Conservation (phyloP, 2,113 vertebrate species). For the Vireo altiloquus region DNA sequence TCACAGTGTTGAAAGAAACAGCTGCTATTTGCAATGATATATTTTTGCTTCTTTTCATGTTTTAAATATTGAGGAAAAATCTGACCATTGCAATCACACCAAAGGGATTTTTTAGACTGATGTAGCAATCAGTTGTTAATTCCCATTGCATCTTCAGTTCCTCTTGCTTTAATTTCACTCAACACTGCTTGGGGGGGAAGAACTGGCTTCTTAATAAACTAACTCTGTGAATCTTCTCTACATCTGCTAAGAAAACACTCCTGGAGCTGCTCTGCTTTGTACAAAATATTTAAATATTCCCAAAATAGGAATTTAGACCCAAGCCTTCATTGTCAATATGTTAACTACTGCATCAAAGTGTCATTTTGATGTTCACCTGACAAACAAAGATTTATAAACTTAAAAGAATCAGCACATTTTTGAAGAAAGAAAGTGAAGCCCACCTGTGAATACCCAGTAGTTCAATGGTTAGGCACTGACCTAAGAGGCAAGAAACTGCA, state of each 20-base stretch:
- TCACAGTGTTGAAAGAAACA: neutral
- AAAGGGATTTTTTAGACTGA: neutral
- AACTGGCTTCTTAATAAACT: neutral
- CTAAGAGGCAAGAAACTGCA: neutral
- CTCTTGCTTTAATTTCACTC: neutral
- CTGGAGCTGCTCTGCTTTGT: neutral
- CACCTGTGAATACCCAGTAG: neutral
- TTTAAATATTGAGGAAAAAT: neutral
- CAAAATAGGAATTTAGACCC: neutral
- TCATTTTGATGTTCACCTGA: neutral
- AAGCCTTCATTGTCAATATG: neutral
- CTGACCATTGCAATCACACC: neutral
- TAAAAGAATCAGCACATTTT: neutral
- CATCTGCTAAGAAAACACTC: neutral
- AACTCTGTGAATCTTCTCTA: neutral
- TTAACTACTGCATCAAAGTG: neutral
- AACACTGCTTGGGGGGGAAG: neutral
- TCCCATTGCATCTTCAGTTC: neutral
- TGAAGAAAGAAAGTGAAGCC: neutral
- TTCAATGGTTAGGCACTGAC: neutral
- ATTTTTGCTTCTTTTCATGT: neutral
- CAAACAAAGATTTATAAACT: neutral
- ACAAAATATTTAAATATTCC: neutral
- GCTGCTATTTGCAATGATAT: neutral
- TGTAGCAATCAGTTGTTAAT: neutral